Percentiles rank a stretch among this genome's conserved stretches.
phyloP scores from a whole-genome alignment of 2,113 vertebrate species.

The Tragulus kanchil region DNA sequence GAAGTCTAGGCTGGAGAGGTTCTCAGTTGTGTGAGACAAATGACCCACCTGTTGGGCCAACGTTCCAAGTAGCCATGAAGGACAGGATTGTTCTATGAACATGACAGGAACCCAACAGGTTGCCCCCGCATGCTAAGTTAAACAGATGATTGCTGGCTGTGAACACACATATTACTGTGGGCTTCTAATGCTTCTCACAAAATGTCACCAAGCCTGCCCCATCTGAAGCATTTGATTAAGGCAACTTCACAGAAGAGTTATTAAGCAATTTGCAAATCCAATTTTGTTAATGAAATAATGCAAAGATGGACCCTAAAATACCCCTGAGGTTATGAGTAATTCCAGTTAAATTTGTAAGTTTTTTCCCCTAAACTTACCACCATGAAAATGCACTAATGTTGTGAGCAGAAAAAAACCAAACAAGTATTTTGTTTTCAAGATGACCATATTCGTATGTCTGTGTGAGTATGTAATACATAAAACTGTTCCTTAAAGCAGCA shows the following conservation, averaged over 20 bases:
- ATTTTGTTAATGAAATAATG: not conserved
- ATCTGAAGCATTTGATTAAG: not conserved
- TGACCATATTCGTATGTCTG: not conserved
- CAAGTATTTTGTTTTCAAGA: not conserved
- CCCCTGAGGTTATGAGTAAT: not conserved
- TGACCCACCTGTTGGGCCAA: not conserved
- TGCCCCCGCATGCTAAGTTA: fast-evolving
- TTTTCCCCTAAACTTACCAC: not conserved
- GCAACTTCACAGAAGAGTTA: not conserved
- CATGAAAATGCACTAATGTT: not conserved
- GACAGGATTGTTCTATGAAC: not conserved
- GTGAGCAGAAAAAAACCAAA: not conserved
- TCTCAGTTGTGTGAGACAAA: not conserved
- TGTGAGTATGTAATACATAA: not conserved
- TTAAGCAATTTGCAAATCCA: not conserved
- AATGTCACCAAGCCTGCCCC: not conserved
- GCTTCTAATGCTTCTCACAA: not conserved
- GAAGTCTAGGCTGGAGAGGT: not conserved
- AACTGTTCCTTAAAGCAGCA: not conserved
- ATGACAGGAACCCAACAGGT: not conserved
- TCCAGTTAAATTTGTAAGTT: not conserved
- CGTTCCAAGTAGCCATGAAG: not conserved
- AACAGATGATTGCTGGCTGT: not conserved
- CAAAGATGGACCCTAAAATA: not conserved
- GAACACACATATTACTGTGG: fast-evolving